Conservation (phyloP, 2,113 vertebrate genomes). For the Psittacula cyanocephala region DNA sequence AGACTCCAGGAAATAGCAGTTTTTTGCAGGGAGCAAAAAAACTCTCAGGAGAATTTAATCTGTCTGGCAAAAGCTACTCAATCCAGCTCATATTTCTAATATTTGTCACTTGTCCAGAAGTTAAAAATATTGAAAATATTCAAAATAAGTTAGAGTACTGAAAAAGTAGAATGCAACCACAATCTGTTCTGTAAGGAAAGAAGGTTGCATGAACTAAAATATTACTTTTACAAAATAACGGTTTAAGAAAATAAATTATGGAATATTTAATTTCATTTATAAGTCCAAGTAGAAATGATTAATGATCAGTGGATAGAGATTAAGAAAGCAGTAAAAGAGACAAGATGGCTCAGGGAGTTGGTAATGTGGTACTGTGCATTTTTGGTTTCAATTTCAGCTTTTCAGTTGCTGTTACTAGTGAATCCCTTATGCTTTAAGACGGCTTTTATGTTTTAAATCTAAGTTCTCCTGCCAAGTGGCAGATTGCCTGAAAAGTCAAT, state of each 20-base stretch:
- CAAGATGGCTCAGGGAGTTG: slow-evolving; percentile 7
- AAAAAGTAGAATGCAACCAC: neutral
- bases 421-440: slow-evolving; percentile 44
- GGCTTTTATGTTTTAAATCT: slow-evolving; percentile 50
- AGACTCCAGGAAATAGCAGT: neutral
- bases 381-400: slow-evolving; percentile 58
- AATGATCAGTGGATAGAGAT: neutral
- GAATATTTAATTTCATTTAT: neutral
- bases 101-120: slow-evolving; percentile 23
- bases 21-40: neutral
- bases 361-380: neutral
- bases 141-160: neutral
- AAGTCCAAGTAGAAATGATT: neutral
- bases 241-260: neutral
- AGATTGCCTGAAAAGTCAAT: slow-evolving; percentile 52
- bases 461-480: slow-evolving; percentile 63
- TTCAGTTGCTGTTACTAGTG: slow-evolving; percentile 42
- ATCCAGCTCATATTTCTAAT: slow-evolving; percentile 33
- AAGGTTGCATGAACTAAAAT: neutral
- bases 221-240: neutral
- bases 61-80: neutral
- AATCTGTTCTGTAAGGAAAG: neutral
- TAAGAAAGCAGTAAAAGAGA: neutral
- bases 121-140: slow-evolving; percentile 46
- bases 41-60: neutral